Evolutionary conservation across 2,888 invertebrate species (phyloP), one percentile per base, ranked within the genome.

Genomic region (Aphodius granarius): DNA sequence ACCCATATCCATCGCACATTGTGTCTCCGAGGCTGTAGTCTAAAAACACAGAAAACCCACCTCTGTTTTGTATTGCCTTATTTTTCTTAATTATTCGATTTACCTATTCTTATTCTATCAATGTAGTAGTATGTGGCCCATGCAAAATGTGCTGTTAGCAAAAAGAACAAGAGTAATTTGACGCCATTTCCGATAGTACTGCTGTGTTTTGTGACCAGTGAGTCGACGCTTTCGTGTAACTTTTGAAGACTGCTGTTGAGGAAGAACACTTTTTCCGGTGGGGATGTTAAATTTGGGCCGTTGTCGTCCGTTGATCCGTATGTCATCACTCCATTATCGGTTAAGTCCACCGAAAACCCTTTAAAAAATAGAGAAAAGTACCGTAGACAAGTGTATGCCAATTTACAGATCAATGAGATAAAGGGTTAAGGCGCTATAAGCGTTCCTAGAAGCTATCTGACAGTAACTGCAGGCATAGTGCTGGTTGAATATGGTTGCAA

Each of bases 1-100:
- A 91, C 64, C 95, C 95, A 80, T 93, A 92, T 0, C 95, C 95
- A 72, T 90, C 84, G 83, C 95, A 95, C 82, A 81, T 80, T 2
- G 83, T 82, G n/a, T 77, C 71, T n/a, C 74, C 64, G 2, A 74
- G 72, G 23, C 21, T 63, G 2, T 72, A 63, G n/a, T 68, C 77
- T 75, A 66, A 43, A 72, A 66, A 66, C 62, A 43, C 3, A 19
- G 63, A 68, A 22, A 63, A 16, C 0, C 6, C n/a, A n/a, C n/a
- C n/a, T n/a, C 20, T 17, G 9, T 43, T 43, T 43, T 43, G 6
- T 43, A 9, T 23, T 23, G 23, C 9, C n/a, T n/a, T n/a, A 5
- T 1, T 43, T 43, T 43, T 1, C 43, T 9, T 20, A 22, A 70
- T 9, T 71, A 66, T 4, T 6, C 21, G n/a, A 22, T 23, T 3